Evolutionary conservation across 2,113 vertebrate species (phyloP), one percentile per base, ranked within the genome.

Genomic region (Apteryx mantelli): DNA sequence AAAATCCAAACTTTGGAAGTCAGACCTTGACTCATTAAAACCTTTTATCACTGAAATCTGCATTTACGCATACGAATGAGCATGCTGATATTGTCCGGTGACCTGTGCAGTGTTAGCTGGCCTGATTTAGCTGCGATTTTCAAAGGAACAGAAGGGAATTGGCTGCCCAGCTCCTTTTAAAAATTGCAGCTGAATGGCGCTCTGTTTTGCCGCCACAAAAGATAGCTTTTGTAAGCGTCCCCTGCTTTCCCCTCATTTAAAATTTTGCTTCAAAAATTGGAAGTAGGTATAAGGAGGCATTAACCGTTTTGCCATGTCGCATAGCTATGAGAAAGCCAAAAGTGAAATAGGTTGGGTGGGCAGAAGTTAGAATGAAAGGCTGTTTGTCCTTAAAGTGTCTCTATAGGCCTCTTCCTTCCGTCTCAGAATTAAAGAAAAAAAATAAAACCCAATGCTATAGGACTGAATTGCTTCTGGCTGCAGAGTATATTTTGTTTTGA

Each of bases 231-330:
- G 68, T 26, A 5, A 3, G 21, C 3, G 60, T 46, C 88, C 82
- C 73, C 0, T 1, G 83, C 68, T 46, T 36, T 56, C 73, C 86
- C 73, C 80, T 48, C 13, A 5, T 81, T 46, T 80, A 56, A 9
- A 4, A 18, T 30, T 38, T 40, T 46, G 58, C 78, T 81, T 79
- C 60, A 3, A 2, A 15, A 5, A 3, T 38, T 28, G 85, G 36
- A 21, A 71, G 19, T 3, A 4, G 5, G 25, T 26, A 34, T 34
- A 3, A 64, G 77, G 46, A 28, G 76, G 21, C 44, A 5, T 0
- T 7, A 5, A 19, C 40, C 1, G 24, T 11, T 52, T 64, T 32
- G 77, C 11, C 1, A 2, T 15, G 50, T 40, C 7, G 0, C 2
- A 34, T 13, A 34, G 32, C 70, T 77, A 46, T 1, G 1, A 8